Evolutionary conservation across 2,797 vertebrate genomes (phyloP).

Genomic region (Amphiprion clarkii): DNA sequence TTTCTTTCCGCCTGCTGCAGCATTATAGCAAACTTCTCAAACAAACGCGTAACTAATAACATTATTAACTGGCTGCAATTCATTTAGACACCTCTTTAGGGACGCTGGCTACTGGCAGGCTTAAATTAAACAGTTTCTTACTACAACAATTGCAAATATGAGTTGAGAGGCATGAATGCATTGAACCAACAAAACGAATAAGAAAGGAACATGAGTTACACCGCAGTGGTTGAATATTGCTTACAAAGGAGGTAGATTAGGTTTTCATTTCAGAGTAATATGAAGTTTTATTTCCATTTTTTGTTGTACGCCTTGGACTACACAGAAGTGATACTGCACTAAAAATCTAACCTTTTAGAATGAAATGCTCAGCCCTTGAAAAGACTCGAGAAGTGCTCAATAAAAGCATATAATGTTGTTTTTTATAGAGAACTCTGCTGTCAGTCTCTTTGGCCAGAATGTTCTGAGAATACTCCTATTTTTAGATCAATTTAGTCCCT

Average conservation of each 20-base stretch:
- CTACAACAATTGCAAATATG: too few species aligned
- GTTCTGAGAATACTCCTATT: neutral
- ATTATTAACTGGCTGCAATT: conserved; percentile 1
- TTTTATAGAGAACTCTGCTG: neutral
- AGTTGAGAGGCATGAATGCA: too few species aligned
- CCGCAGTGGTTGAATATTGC: too few species aligned
- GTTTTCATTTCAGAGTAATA: neutral
- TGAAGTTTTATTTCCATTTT: neutral
- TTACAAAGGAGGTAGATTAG: neutral
- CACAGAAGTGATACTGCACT: neutral
- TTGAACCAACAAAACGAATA: too few species aligned
- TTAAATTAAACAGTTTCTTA: too few species aligned
- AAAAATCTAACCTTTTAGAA: neutral
- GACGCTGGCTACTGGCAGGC: too few species aligned
- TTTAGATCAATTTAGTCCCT: neutral
- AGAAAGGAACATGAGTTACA: too few species aligned
- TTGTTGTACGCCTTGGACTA: neutral
- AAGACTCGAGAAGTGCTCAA: neutral
- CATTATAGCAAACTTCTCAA: neutral
- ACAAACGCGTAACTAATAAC: neutral
- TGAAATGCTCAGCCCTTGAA: conserved; percentile 4
- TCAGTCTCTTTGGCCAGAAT: neutral
- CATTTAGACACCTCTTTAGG: neutral
- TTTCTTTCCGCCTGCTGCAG: neutral
- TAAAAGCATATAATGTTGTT: neutral